phyloP scores from a whole-genome alignment of 2,888 invertebrate genomes.

The Morpho deidamia region DNA sequence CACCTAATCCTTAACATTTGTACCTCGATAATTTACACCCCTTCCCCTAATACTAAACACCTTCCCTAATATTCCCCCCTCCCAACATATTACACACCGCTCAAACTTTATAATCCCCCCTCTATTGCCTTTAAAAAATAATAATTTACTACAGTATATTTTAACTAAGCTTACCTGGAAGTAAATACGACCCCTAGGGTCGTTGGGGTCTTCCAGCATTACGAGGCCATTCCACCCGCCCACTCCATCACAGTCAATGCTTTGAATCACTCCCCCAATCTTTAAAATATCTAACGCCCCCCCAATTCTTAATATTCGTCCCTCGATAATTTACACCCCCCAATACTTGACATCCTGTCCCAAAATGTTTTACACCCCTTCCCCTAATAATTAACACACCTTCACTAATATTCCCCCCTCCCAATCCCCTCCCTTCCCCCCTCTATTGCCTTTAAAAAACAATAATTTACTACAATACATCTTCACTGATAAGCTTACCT shows the following conservation, averaged over 20 bases:
- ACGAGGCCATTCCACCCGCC: constrained; percentile 46
- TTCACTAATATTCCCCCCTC: too few species aligned
- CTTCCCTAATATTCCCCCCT: too few species aligned
- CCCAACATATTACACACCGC: too few species aligned
- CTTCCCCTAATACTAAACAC: too few species aligned
- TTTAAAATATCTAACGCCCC: too few species aligned
- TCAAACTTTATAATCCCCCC: not conserved
- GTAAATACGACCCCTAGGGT: constrained; percentile 79
- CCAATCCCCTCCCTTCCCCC: not conserved
- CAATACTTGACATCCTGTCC: too few species aligned
- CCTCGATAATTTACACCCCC: too few species aligned
- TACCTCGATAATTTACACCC: too few species aligned
- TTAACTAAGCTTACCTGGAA: constrained; percentile 73
- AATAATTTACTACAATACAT: not conserved
- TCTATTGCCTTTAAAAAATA: not conserved
- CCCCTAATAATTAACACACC: too few species aligned
- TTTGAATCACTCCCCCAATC: too few species aligned
- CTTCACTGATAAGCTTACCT: constrained; percentile 49
- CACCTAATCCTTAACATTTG: too few species aligned
- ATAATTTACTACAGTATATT: not conserved
- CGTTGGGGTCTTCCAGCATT: constrained; percentile 56
- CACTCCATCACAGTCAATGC: constrained; percentile 6
- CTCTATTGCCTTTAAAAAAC: not conserved
- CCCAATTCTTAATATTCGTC: too few species aligned
- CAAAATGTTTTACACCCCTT: not conserved